Evolutionary conservation across 2,888 invertebrate genomes (phyloP), one percentile per base, ranked within the genome.

Genomic region (Lasioglossum lativentre): DNA sequence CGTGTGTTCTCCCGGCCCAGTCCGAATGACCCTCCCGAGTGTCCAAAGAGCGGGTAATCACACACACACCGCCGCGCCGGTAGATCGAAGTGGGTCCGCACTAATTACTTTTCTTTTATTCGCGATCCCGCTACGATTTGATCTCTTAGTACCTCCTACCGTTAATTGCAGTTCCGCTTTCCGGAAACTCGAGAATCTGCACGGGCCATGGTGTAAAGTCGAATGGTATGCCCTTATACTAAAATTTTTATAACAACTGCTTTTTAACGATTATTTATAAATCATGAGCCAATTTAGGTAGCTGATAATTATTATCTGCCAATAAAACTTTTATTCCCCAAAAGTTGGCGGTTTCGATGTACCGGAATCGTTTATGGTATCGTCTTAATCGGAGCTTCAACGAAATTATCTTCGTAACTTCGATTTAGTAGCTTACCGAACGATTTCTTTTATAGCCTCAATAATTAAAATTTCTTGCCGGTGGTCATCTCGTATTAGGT

Each of bases 41-140:
- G 80, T 74, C 71, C 42, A 78, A 85, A 86, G 80, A 72, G 74
- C 79, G 75, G 19, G 68, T 73, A 84, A 88, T 88, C 88, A 81
- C 42, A 4, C 45, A 12, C 27, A 30, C 38, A 68, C 68, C 34
- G 34, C 34, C 34, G 34, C n/a, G 23, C n/a, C 42, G 27, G 59
- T 70, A 63, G 68, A 78, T 73, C 70, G 47, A 63, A 81, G 71
- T 42, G 71, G 47, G 45, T 34, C 45, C 78, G 47, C 63, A 80
- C 73, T 81, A 85, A 81, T 86, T 86, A 86, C 85, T 78, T 76
- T 76, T 78, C 75, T 78, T 85, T 85, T 70, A 73, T 85, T 78
- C 38, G 27, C 42, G 68, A 63, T 34, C 71, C 75, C 63, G 80
- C 75, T 66, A 34, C 30, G 85, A 84, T 85, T 78, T 70, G 73